Percentiles rank a stretch among this genome's conserved stretches.
phyloP scores from a whole-genome alignment of 2,888 invertebrate species.

The Cataglyphis cursor region DNA sequence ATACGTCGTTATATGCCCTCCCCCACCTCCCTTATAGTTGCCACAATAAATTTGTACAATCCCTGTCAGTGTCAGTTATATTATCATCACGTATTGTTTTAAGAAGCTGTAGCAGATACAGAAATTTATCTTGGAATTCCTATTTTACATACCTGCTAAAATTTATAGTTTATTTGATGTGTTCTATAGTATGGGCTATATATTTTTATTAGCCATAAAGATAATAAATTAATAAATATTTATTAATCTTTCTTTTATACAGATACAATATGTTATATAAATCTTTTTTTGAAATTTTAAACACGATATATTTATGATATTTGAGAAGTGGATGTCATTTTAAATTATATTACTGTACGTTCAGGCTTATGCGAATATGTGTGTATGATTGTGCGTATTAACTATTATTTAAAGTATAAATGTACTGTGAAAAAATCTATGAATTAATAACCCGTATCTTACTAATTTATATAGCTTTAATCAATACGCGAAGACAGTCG shows the following conservation, averaged over 20 bases:
- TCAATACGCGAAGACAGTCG: constrained; percentile 22
- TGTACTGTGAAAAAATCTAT: not conserved
- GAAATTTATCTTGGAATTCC: constrained; percentile 10
- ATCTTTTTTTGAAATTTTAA: not conserved
- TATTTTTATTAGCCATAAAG: not conserved
- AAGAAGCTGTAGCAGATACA: constrained; percentile 7
- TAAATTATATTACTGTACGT: not conserved
- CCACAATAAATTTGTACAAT: constrained; percentile 46
- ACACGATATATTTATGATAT: not conserved
- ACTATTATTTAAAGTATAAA: not conserved
- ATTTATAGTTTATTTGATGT: not conserved
- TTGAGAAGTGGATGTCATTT: not conserved
- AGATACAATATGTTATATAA: not conserved
- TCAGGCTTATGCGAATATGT: not conserved
- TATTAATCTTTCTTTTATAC: not conserved
- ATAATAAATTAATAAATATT: constrained; percentile 4
- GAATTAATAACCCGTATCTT: not conserved
- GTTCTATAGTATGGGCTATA: not conserved
- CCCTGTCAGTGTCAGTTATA: constrained; percentile 22
- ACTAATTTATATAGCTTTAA: constrained; percentile 21
- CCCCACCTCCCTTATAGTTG: constrained; percentile 13
- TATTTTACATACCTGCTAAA: constrained; percentile 4
- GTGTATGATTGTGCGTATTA: not conserved
- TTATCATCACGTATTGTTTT: constrained; percentile 22
- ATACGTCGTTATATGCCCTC: constrained; percentile 48